A percentile compares a stretch with the other conserved stretches of the same genome.
Evolutionary conservation across 2,797 vertebrate species (phyloP).

Genomic region (Pyrocephalus nanus): DNA sequence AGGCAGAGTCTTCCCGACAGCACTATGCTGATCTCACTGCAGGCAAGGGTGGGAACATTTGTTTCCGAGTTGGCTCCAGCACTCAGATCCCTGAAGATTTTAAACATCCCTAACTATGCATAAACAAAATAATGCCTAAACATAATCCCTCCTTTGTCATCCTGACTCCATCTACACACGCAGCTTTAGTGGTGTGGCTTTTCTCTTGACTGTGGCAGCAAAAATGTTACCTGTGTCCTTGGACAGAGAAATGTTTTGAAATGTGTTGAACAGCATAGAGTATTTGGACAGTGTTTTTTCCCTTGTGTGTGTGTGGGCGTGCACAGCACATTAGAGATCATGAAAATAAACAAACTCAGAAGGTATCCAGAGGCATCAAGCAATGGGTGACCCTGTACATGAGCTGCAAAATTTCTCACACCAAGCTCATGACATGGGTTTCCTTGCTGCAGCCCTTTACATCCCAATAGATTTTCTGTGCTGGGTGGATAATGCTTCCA

Average conservation of each 20-base stretch:
- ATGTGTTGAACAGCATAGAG: background rate
- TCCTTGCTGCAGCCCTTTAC: background rate
- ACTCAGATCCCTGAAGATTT: background rate
- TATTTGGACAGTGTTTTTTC: background rate
- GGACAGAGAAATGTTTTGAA: background rate
- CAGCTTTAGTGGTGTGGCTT: background rate
- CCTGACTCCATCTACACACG: background rate
- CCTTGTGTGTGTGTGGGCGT: fast-evolving
- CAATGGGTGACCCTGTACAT: background rate
- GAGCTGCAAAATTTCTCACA: background rate
- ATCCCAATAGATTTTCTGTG: background rate
- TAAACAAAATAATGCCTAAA: conserved; percentile 25
- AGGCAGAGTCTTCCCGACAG: background rate
- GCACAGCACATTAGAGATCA: background rate
- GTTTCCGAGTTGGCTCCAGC: background rate
- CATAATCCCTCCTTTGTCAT: background rate
- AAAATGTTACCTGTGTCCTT: background rate
- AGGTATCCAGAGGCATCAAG: background rate
- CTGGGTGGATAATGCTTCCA: conserved; percentile 13
- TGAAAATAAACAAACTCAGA: background rate
- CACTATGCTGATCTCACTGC: background rate
- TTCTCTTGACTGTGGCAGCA: background rate
- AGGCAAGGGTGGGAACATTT: background rate
- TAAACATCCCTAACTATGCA: background rate
- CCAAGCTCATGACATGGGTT: background rate